Conservation (phyloP, 2,888 invertebrate species). For the Gortyna flavago region DNA sequence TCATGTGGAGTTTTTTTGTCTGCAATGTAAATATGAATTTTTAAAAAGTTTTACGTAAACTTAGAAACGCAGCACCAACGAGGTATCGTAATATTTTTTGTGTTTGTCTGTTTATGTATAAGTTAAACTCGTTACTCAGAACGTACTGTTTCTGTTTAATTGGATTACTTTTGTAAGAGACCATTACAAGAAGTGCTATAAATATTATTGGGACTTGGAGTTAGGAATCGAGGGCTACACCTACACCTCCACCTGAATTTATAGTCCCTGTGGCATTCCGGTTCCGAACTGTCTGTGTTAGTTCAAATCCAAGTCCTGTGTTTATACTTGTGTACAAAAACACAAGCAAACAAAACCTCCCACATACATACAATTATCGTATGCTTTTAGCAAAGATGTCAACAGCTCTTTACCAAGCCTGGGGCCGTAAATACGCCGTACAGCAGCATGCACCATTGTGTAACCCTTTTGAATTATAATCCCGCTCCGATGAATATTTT, state of each 20-base stretch:
- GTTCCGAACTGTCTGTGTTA: conserved; percentile 32
- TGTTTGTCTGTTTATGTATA: conserved; percentile 28
- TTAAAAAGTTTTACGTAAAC: conserved; percentile 21
- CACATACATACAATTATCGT: conserved; percentile 45
- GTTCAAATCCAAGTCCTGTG: conserved; percentile 27
- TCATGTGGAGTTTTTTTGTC: conserved; percentile 31
- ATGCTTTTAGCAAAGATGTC: conserved; percentile 62
- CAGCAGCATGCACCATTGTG: conserved; percentile 51
- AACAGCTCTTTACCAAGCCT: conserved; percentile 57
- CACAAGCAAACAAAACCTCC: conserved; percentile 35
- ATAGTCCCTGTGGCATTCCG: conserved; percentile 34
- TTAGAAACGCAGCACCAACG: conserved; percentile 18
- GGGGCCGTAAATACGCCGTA: conserved; percentile 43
- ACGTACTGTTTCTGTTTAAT: conserved; percentile 28
- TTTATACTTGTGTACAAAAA: conserved; percentile 33
- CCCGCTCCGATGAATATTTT: conserved; percentile 59
- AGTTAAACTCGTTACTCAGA: conserved; percentile 30
- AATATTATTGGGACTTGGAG: conserved; percentile 27
- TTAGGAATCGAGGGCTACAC: conserved; percentile 27
- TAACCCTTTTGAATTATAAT: conserved; percentile 57
- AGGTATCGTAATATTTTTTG: conserved; percentile 39
- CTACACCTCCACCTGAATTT: conserved; percentile 31
- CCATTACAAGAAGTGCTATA: conserved; percentile 38
- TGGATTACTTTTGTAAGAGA: conserved; percentile 22
- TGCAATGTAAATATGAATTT: conserved; percentile 17